Conservation (phyloP, 2,888 invertebrate species). For the Alsophila aescularia region DNA sequence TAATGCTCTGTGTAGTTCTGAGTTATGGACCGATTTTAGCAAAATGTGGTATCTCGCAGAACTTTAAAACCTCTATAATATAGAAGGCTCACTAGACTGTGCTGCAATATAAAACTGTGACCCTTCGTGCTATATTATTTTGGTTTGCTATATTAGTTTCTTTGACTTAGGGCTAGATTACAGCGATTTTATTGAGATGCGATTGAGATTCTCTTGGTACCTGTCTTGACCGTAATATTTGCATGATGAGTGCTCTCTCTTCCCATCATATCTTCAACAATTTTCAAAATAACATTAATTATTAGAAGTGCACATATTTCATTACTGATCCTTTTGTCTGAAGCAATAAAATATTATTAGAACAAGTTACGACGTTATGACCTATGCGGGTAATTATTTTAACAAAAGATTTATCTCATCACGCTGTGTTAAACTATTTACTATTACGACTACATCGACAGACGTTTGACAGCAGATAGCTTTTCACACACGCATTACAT, state of each 20-base stretch:
- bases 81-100: neutral
- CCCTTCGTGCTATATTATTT: neutral
- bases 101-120: neutral
- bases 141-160: too few relatives aligned
- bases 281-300: too few relatives aligned
- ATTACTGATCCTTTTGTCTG: too few relatives aligned
- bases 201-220: neutral
- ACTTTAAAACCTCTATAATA: constrained; percentile 3
- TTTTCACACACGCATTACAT: neutral
- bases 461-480: neutral
- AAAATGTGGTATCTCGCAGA: constrained; percentile 9
- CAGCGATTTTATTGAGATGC: neutral
- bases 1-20: neutral
- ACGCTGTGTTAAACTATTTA: neutral
- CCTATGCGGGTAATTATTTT: too few relatives aligned
- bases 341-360: too few relatives aligned
- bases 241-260: too few relatives aligned
- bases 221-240: too few relatives aligned
- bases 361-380: too few relatives aligned
- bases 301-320: too few relatives aligned
- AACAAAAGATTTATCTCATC: neutral
- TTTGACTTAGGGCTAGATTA: too few relatives aligned
- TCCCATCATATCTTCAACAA: too few relatives aligned
- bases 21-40: constrained; percentile 13
- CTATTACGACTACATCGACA: neutral